These are phyloP conservation scores for Myotis pilosus DNA, from an alignment of 2,797 vertebrate species.

Conservation along the genomic window DNA sequence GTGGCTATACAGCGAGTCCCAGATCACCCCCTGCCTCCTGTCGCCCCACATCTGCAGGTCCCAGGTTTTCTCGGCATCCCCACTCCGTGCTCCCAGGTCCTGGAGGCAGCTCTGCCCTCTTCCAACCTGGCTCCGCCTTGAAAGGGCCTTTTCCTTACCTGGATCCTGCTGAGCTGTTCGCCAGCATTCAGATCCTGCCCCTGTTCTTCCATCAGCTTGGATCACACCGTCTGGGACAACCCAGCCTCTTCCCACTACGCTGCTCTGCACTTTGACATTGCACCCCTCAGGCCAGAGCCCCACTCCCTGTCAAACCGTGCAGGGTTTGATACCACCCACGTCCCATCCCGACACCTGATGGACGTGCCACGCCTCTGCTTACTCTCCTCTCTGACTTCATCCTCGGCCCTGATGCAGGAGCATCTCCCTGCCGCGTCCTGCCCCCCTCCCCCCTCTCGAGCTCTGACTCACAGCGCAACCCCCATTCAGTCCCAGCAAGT, in stretches of 20 bases:
- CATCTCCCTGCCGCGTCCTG: not conserved
- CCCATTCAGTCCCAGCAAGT: slow-evolving; percentile 19
- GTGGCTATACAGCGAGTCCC: not conserved
- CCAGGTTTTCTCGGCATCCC: not conserved
- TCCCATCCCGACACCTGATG: not conserved
- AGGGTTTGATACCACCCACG: not conserved
- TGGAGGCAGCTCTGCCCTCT: not conserved
- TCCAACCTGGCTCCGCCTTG: not conserved
- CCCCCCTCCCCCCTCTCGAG: not conserved
- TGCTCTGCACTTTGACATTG: not conserved
- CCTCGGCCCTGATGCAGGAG: not conserved
- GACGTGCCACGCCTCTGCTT: not conserved
- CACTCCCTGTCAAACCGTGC: not conserved
- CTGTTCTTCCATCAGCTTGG: not conserved
- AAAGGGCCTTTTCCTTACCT: not conserved
- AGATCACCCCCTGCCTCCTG: not conserved
- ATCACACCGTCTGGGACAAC: not conserved
- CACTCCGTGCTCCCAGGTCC: not conserved
- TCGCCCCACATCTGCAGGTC: not conserved
- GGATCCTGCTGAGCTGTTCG: not conserved
- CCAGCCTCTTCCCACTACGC: not conserved
- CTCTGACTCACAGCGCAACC: not conserved
- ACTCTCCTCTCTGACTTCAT: not conserved
- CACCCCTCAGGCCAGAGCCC: not conserved
- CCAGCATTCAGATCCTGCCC: not conserved